Conservation (phyloP, 2,797 vertebrate genomes). For the Catamblyrhynchus diadema region DNA sequence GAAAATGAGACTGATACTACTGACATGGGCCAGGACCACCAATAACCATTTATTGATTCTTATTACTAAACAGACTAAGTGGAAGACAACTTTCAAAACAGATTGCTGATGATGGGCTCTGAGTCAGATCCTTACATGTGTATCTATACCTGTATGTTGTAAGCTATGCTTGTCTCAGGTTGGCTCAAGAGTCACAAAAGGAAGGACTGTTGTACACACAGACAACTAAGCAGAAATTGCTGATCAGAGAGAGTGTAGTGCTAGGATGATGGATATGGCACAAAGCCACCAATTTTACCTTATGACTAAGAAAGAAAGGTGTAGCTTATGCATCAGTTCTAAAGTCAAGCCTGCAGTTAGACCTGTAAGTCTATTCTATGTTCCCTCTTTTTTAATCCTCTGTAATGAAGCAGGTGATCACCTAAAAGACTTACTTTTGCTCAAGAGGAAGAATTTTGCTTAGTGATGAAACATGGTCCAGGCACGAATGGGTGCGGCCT, state of each 20-base stretch:
- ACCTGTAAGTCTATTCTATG: neutral
- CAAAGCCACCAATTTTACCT: neutral
- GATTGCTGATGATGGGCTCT: neutral
- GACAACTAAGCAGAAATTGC: neutral
- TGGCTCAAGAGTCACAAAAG: neutral
- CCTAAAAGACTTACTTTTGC: neutral
- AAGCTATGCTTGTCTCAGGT: neutral
- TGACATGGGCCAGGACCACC: neutral
- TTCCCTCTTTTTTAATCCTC: neutral
- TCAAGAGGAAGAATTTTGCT: neutral
- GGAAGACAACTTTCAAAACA: neutral
- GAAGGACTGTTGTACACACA: neutral
- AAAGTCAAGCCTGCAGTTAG: neutral
- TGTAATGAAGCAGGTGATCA: neutral
- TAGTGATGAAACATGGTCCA: neutral
- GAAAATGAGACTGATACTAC: neutral
- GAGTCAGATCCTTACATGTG: neutral
- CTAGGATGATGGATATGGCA: neutral
- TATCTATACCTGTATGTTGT: neutral
- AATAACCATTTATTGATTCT: neutral
- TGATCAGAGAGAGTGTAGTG: neutral
- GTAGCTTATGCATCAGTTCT: neutral
- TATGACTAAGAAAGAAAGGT: neutral
- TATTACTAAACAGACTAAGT: neutral
- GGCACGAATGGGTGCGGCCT: accelerated